Base-by-base conservation (phyloP, 2,888 invertebrate species). In the Synergus japonicus region DNA sequence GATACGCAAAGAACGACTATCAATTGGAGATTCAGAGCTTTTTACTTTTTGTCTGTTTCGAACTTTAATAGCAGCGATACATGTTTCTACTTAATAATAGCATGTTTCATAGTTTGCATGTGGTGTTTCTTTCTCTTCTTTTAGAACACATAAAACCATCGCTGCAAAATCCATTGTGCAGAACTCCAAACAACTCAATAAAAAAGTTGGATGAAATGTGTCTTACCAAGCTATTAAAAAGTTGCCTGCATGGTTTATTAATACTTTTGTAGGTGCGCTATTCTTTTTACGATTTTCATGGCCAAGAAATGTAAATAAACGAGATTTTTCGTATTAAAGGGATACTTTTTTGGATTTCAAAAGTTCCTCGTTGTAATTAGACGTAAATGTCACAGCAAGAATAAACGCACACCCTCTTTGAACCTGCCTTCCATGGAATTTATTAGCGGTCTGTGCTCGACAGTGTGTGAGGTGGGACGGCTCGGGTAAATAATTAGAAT, bases 361-460 rank as follows among this genome's bases (percentile, higher is more conserved):
- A 65, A 65, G 41, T 65, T 65, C 37, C 41, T n/a, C 65, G 8
- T 65, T n/a, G 41, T 65, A 65, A 65, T 65, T 65, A 41, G 65
- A 65, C 41, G n/a, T 41, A 43, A 65, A 65, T 58, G 54, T 58
- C 54, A 58, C 54, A 67, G 46, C 46, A 65, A 65, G 65, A 65
- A 22, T n/a, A 18, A 58, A 18, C 8, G 54, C 18, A 58, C 54
- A 65, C 65, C 46, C 67, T 67, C 46, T 46, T 46, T 29, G 67
- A 46, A 46, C 8, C 22, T 67, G 46, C 44, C 9, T 18, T 9
- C 3, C 54, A 65, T 65, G 81, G 83, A 82, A 87, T 88, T 88
- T 88, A 88, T 89, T 87, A 87, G 89, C 79, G 83, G 84, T 78
- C 84, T 89, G 88, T 83, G 81, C 79, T 64, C 83, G 89, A 89